Base-by-base conservation (phyloP, 2,888 invertebrate genomes). In the Strigamia crassipes region DNA sequence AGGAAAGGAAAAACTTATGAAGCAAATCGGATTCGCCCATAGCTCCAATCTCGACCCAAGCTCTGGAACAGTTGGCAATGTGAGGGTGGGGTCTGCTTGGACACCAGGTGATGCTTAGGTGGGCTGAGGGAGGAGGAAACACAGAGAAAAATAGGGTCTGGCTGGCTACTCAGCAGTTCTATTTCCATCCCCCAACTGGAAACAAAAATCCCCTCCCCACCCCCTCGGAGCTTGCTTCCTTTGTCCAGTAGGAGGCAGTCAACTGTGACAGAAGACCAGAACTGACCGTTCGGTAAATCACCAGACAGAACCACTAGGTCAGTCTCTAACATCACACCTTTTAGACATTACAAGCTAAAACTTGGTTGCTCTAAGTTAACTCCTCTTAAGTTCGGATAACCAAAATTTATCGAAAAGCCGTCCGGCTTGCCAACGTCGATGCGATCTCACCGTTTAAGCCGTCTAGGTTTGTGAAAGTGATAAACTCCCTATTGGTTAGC, bases 151-250 rank as follows among this genome's bases (percentile, higher is more conserved):
- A 27, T 73, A 27, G 73, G 73, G 73, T 27, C 73, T 73, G 80
- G 80, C 46, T 80, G 80, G 80, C 80, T 80, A 80, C 80, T 80
- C 80, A 80, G 80, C 80, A 80, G 80, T 80, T 73, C 73, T 73
- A n/a, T 73, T 73, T 73, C 73, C 73, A 73, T 73, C 73, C 73
- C 73, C 73, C n/a, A 23, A 27, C 73, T 27, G 73, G 27, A 66
- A 66, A 66, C 13, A 66, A 21, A 23, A 38, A 38, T 38, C 38
- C 38, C 38, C 51, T 18, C 61, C 23, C 61, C 61, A 66, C 61
- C 61, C 61, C 61, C 61, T 66, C 61, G 23, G 8, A 66, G n/a
- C 23, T 66, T 79, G 80, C 12, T 46, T 80, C 51, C 80, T 80
- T 80, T 80, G 80, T 80, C 80, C 80, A 51, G 80, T 51, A 51